Evolutionary conservation across 2,113 vertebrate genomes (phyloP).

Genomic region (Blennius ocellaris): DNA sequence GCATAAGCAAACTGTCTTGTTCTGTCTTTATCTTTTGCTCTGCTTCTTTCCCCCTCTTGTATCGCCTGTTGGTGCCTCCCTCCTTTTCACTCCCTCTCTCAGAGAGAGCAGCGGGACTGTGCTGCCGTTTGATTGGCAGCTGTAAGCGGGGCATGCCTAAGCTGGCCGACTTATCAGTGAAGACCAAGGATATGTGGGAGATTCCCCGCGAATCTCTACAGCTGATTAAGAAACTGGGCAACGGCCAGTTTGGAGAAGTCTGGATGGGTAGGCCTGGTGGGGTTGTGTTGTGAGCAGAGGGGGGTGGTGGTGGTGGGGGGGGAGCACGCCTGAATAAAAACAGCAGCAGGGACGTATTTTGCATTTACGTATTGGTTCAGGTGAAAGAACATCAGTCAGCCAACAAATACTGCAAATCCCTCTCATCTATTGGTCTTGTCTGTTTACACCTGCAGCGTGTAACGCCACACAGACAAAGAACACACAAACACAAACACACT

Average conservation of each 20-base stretch:
- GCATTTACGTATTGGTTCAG: slow-evolving; percentile 14
- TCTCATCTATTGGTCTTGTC: slow-evolving; percentile 20
- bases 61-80: slow-evolving; percentile 50
- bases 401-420: slow-evolving; percentile 31
- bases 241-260: slow-evolving; percentile 95
- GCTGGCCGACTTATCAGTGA: slow-evolving; percentile 93
- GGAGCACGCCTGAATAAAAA: slow-evolving; percentile 61
- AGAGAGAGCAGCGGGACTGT: slow-evolving; percentile 91
- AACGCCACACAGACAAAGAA: background rate
- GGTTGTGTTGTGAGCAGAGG: slow-evolving; percentile 14
- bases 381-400: slow-evolving; percentile 31
- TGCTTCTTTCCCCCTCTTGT: slow-evolving; percentile 18
- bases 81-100: slow-evolving; percentile 18
- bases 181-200: slow-evolving; percentile 96
- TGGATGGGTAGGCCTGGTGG: slow-evolving; percentile 90
- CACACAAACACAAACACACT: no score
- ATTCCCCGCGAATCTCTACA: slow-evolving; percentile 93
- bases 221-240: slow-evolving; percentile 93
- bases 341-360: slow-evolving; percentile 8
- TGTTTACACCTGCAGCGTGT: slow-evolving; percentile 19
- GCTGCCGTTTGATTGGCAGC: slow-evolving; percentile 90
- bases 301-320: slow-evolving; percentile 2
- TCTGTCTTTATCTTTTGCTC: slow-evolving; percentile 55
- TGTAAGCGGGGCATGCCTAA: slow-evolving; percentile 92
- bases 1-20: slow-evolving; percentile 49